These are phyloP conservation scores for Ascidia mentula DNA, from an alignment of 23 tunicate species.

Conservation along the genomic window DNA sequence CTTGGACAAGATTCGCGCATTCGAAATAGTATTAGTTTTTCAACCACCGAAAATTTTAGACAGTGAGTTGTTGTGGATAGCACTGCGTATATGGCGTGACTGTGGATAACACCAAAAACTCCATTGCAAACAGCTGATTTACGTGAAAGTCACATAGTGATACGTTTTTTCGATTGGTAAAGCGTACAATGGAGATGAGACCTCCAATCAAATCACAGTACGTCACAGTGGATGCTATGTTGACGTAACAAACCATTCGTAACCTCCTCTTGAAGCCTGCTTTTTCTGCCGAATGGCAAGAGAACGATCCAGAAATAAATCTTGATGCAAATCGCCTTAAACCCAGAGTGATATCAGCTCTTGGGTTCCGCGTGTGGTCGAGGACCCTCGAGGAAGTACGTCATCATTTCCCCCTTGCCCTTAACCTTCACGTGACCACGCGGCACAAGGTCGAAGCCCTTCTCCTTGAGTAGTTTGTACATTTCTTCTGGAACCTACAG, in stretches of 20 bases:
- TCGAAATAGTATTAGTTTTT: too few species aligned
- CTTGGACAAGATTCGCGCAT: too few species aligned
- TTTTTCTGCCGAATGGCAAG: background rate
- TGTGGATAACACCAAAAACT: too few species aligned
- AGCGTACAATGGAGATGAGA: too few species aligned
- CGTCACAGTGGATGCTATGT: slow-evolving; percentile 6
- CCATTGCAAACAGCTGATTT: too few species aligned
- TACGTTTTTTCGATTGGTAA: too few species aligned
- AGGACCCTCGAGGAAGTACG: slow-evolving; percentile 83
- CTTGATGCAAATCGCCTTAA: background rate
- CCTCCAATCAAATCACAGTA: slow-evolving; percentile 7
- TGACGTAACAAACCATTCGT: background rate
- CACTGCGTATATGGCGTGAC: too few species aligned
- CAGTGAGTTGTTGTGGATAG: too few species aligned
- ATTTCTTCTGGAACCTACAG: slow-evolving; percentile 76
- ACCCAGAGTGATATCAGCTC: slow-evolving; percentile 35
- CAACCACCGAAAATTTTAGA: too few species aligned
- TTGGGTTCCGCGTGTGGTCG: slow-evolving; percentile 77
- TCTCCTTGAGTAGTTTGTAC: slow-evolving; percentile 57
- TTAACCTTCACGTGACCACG: slow-evolving; percentile 76
- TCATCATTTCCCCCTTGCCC: slow-evolving; percentile 92
- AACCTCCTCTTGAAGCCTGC: background rate
- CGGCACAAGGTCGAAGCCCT: slow-evolving; percentile 74
- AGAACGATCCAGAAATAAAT: background rate
- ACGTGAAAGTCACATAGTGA: too few species aligned